These are phyloP conservation scores for Salmo trutta DNA, from an alignment of 2,797 vertebrate genomes.

Conservation along the genomic window DNA sequence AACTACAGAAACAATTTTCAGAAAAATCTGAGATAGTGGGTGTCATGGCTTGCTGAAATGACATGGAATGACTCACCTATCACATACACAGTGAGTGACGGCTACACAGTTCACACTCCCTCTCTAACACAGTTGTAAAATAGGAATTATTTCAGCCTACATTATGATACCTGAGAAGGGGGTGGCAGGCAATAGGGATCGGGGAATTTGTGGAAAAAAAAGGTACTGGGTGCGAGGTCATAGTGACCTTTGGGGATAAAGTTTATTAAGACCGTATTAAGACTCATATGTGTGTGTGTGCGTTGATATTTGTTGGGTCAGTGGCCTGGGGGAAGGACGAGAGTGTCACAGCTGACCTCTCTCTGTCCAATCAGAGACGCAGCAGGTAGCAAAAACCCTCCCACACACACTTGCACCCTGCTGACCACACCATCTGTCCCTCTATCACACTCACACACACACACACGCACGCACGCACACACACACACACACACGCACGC, in stretches of 20 bases:
- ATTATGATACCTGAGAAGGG: not conserved
- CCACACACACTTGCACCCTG: slow-evolving; percentile 63
- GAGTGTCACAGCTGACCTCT: slow-evolving; percentile 52
- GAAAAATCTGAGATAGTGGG: too few species aligned
- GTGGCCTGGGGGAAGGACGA: slow-evolving; percentile 62
- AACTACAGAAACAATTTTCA: too few species aligned
- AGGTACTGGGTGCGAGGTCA: too few species aligned
- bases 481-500: not conserved
- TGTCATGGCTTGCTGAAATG: too few species aligned
- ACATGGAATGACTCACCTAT: too few species aligned
- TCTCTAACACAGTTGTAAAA: not conserved
- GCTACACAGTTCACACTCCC: too few species aligned
- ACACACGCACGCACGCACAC: not conserved
- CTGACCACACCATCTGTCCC: slow-evolving; percentile 67
- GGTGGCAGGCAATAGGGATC: not conserved
- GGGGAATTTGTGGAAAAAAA: too few species aligned
- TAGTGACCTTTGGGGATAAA: not conserved
- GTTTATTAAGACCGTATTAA: not conserved
- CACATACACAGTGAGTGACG: too few species aligned
- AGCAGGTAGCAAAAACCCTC: slow-evolving; percentile 64
- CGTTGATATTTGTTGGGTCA: slow-evolving; percentile 49
- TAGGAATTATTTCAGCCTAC: not conserved
- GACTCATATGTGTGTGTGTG: not conserved
- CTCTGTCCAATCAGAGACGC: slow-evolving; percentile 68
- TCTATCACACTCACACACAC: slow-evolving; percentile 28